These are phyloP conservation scores for Syngnathus acus DNA, from an alignment of 2,797 vertebrate genomes.

Conservation along the genomic window DNA sequence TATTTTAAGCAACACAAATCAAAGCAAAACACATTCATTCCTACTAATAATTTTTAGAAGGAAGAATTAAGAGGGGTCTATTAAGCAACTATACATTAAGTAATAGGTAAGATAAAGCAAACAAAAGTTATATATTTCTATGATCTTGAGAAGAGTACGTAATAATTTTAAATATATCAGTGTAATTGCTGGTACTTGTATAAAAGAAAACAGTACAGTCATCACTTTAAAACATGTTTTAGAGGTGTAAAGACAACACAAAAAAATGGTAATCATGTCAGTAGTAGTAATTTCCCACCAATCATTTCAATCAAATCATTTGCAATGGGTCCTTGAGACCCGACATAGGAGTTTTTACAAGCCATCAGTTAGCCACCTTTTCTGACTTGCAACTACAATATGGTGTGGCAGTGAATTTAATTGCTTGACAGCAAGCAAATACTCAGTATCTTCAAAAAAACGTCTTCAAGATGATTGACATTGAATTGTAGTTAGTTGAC, in stretches of 20 bases:
- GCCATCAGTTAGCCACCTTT: neutral
- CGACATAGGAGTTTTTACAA: neutral
- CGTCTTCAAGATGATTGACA: neutral
- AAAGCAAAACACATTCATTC: constrained; percentile 1
- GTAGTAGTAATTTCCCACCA: constrained; percentile 23
- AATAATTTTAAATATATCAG: neutral
- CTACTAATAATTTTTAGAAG: neutral
- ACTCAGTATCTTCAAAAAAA: neutral
- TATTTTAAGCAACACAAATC: constrained; percentile 4
- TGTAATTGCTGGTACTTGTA: neutral
- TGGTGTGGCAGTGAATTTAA: neutral
- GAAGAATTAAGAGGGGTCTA: neutral
- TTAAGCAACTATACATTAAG: neutral
- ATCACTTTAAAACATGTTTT: constrained; percentile 8
- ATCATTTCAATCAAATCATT: constrained; percentile 2
- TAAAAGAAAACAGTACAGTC: neutral
- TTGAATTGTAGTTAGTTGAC: neutral
- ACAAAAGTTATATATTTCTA: neutral
- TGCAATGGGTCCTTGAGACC: neutral
- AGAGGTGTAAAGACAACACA: constrained; percentile 20
- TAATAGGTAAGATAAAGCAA: neutral
- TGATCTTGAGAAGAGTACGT: neutral
- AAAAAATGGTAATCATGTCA: constrained; percentile 21
- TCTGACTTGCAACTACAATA: neutral
- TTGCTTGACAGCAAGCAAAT: neutral